Evolutionary conservation across 1,140 invertebrate species (phyloP), one percentile per base, ranked within the genome.

Genomic region (Orius insidiosus): DNA sequence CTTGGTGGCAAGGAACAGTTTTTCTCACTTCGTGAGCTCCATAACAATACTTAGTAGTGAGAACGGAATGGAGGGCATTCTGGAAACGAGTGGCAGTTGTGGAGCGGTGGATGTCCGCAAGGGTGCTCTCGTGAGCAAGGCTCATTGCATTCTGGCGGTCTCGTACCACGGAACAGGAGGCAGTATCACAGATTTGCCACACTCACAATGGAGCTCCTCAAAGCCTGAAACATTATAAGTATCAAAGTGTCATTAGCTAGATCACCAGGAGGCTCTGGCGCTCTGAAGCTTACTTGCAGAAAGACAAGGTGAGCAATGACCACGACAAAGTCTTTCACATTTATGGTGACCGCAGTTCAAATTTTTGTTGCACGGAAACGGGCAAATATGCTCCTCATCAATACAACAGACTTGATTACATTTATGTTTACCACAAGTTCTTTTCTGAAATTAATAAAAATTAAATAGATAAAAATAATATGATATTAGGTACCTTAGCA

Each of bases 81-180:
- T 0, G 70, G 60, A 11, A 78, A 74, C 45, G 69, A 71, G 58
- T 88, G 84, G 59, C 85, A 89, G 33, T 65, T 67, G 60, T 93
- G 88, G 52, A 76, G 70, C 0, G 80, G 73, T 24, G 75, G 67
- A 68, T 97, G 93, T 11, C 69, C 70, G 65, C 93, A 97, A 0
- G 70, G 36, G 52, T 94, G 86, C 14, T 63, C 54, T 33, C 88
- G 70, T 0, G 71, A 68, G 62, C 93, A 98, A 0, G 77, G 76
- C 11, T 74, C 66, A 16, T 65, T 64, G 66, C 93, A 98, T 5
- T 68, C 60, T 0, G 92, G 90, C 4, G 75, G 77, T 48, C 74
- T 74, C 0, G 87, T 83, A 2, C 92, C 92, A 98, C 0, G 83
- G 74, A 36, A 97, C 75, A 0, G 93, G 93, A 2, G 93, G 92